Conservation (phyloP, 2,797 vertebrate genomes). For the Xenentodon cancila region DNA sequence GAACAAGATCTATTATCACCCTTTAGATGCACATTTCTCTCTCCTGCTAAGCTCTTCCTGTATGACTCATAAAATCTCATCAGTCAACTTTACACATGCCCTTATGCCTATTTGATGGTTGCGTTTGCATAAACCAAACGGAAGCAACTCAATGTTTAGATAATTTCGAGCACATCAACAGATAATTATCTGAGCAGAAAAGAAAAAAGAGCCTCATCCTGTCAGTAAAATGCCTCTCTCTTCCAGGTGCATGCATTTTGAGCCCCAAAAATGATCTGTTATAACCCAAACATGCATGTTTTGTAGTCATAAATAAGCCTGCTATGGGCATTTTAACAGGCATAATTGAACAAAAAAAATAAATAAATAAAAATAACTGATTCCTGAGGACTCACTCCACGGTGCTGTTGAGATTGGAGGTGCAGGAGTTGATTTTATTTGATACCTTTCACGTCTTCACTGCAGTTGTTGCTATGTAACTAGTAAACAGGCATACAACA, state of each 20-base stretch:
- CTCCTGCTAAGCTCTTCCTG: neutral
- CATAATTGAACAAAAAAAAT: conserved; percentile 5
- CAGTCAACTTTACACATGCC: conserved; percentile 8
- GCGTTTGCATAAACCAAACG: conserved; percentile 11
- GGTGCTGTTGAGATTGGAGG: conserved; percentile 48
- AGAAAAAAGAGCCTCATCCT: neutral
- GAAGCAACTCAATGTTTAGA: conserved; percentile 9
- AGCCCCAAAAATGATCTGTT: conserved; percentile 19
- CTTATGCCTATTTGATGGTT: conserved; percentile 3
- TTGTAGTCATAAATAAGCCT: conserved; percentile 24
- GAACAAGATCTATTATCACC: neutral
- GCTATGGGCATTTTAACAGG: neutral
- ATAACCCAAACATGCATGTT: conserved; percentile 46
- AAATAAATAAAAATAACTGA: conserved; percentile 20
- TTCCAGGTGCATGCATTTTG: conserved; percentile 43
- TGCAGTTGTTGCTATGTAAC: conserved; percentile 42
- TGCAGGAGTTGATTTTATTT: conserved; percentile 25
- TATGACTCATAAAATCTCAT: conserved; percentile 3
- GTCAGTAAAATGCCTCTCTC: conserved; percentile 9
- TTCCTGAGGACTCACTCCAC: conserved; percentile 57
- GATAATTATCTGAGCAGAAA: conserved; percentile 5
- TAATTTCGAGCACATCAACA: conserved; percentile 12
- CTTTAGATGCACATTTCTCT: neutral
- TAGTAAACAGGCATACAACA: conserved; percentile 40
- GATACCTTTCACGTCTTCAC: conserved; percentile 21